Evolutionary conservation across 1,140 invertebrate species (phyloP), one percentile per base, ranked within the genome.

Genomic region (Halotydeus destructor): DNA sequence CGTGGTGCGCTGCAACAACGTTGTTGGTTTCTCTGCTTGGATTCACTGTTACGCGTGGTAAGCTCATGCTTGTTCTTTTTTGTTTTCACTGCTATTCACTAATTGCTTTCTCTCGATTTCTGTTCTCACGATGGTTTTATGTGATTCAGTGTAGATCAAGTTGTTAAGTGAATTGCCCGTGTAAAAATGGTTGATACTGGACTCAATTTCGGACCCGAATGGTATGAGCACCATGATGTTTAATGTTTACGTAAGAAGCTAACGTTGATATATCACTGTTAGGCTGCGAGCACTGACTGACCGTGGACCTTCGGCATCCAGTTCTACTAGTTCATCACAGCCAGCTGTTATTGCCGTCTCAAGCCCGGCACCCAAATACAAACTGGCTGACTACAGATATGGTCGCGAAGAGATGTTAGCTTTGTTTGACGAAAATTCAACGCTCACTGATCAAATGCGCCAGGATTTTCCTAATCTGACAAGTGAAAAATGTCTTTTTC

Each of bases 401-500:
- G 79, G 78, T 23, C 64, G 79, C 49, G 82, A 88, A 61, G 81
- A 86, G 55, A 83, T 88, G 79, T 59, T 88, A 43, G 76, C 78
- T 31, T 56, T 85, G 25, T 84, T 74, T 54, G 71, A 78, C 50
- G 70, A 70, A 50, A 68, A 64, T 52, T 63, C 68, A 40, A 67
- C 68, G 52, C 63, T 74, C 40, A 76, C 77, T n/a, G 68, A 69
- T 39, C 60, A 81, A 35, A 56, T 69, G 23, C 63, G 52, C 23
- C n/a, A n/a, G n/a, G 48, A 64, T 43, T 70, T 75, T 53, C 64
- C 69, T 47, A 64, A 67, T 34, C 61, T 86, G 9, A 75, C 69
- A 55, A 64, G 76, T 41, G 77, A 82, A 49, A 75, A 78, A 57
- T 61, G 70, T 51, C 75, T 80, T 55, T 64, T 68, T 49, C 82